Conservation (phyloP, 64 coral and sea anemone species). For the Porites lutea region DNA sequence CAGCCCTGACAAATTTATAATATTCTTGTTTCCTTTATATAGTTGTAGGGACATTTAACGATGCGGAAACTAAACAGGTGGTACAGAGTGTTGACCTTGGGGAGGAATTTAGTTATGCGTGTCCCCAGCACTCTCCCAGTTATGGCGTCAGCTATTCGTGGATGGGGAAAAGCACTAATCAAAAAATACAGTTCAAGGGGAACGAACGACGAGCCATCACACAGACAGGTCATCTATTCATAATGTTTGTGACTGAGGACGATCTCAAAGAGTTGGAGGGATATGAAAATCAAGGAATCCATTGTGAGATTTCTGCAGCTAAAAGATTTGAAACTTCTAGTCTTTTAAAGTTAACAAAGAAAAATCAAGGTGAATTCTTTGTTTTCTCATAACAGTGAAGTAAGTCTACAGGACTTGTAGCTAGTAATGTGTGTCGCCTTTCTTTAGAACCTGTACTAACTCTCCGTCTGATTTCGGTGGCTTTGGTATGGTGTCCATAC, state of each 20-base stretch:
- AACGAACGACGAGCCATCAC: background rate
- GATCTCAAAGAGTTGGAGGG: background rate
- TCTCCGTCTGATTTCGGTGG: too few species aligned
- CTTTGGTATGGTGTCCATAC: too few species aligned
- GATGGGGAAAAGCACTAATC: background rate
- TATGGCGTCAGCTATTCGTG: background rate
- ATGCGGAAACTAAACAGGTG: accelerated
- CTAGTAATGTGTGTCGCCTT: too few species aligned
- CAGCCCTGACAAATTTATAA: background rate
- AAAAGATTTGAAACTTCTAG: conserved; percentile 1
- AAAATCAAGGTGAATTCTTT: background rate
- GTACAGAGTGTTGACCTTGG: background rate
- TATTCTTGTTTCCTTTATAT: background rate
- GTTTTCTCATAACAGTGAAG: background rate
- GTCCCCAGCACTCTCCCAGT: background rate
- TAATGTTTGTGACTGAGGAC: conserved; percentile 14
- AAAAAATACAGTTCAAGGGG: background rate
- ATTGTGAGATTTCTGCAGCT: conserved; percentile 23
- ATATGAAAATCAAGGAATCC: background rate
- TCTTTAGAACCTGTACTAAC: too few species aligned
- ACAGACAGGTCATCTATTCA: conserved; percentile 25
- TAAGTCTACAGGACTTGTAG: too few species aligned
- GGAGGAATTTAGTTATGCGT: background rate
- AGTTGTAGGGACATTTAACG: background rate
- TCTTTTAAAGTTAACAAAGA: background rate